These are phyloP conservation scores for Latheticus oryzae DNA, from an alignment of 2,888 invertebrate genomes.

Conservation along the genomic window DNA sequence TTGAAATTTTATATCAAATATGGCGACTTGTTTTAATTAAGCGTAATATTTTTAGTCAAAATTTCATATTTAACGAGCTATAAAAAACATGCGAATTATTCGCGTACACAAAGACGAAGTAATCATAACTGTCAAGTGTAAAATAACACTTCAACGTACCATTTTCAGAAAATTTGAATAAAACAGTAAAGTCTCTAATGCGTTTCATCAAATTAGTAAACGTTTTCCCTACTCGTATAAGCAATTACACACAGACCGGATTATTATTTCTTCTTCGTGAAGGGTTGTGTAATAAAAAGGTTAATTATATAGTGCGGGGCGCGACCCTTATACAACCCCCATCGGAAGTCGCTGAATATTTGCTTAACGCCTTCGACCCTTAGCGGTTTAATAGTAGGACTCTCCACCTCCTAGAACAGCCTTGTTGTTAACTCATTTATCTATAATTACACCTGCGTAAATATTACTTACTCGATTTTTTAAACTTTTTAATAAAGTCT, in stretches of 20 bases:
- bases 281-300: constrained; percentile 62
- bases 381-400: constrained; percentile 22
- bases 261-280: constrained; percentile 61
- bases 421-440: constrained; percentile 23
- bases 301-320: constrained; percentile 60
- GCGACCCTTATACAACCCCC: constrained; percentile 50
- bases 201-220: constrained; percentile 61
- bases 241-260: constrained; percentile 57
- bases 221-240: constrained; percentile 55
- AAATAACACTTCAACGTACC: constrained; percentile 54
- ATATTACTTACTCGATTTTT: too few species aligned
- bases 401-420: constrained; percentile 14
- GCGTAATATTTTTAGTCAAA: too few species aligned
- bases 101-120: constrained; percentile 39
- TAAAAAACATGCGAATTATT: constrained; percentile 30
- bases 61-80: constrained; percentile 31
- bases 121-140: constrained; percentile 54
- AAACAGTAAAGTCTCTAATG: constrained; percentile 58
- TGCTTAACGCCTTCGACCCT: constrained; percentile 38
- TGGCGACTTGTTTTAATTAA: too few species aligned
- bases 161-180: constrained; percentile 56
- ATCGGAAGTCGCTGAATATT: constrained; percentile 39
- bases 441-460: constrained; percentile 3
- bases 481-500: too few species aligned
- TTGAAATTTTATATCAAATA: too few species aligned